Base-by-base conservation (phyloP, 2,113 vertebrate genomes). In the Litocranius walleri region DNA sequence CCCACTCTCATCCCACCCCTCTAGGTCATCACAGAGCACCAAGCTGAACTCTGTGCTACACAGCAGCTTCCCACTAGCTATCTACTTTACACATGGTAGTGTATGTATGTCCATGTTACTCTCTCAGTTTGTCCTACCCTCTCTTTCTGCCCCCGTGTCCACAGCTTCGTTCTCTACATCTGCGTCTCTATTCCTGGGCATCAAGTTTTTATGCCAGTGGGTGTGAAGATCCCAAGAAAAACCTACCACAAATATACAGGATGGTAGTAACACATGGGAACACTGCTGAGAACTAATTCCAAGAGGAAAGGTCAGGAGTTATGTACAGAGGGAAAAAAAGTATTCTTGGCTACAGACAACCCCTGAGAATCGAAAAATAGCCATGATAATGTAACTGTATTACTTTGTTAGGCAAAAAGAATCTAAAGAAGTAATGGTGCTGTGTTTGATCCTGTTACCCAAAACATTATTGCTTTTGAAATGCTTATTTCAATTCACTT, bases 361-460 rank as follows among this genome's bases (percentile, higher is more conserved):
- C 56, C 23, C 12, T 83, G 43, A 82, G 81, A 97, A 82, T 90
- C 4, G 92, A 97, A 97, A 95, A 81, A 45, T 14, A 89, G 57
- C 40, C 57, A 95, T 1, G 56, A 33, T 92, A 48, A 40, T 96
- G 71, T 57, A 90, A 8, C 77, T 50, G 74, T 30, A 14, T 85
- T 74, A 90, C 5, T 81, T 88, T 48, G 10, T 78, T 77, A 67
- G 52, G 59, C 33, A 95, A 85, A 84, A 33, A 64, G 11, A 81
- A 59, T 57, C 61, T 91, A 95, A 97, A 82, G 95, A 80, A 96
- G 56, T 77, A 88, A 90, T 29, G 12, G 48, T 2, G 82, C 64
- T 59, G 14, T 33, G 21, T 16, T 87, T 29, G 57, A 14, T 11
- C 4, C 25, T 94, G 67, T 94, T 62, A 96, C 33, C 62, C 85